Conservation (phyloP, 2,113 vertebrate species). For the Sapayoa aenigma region DNA sequence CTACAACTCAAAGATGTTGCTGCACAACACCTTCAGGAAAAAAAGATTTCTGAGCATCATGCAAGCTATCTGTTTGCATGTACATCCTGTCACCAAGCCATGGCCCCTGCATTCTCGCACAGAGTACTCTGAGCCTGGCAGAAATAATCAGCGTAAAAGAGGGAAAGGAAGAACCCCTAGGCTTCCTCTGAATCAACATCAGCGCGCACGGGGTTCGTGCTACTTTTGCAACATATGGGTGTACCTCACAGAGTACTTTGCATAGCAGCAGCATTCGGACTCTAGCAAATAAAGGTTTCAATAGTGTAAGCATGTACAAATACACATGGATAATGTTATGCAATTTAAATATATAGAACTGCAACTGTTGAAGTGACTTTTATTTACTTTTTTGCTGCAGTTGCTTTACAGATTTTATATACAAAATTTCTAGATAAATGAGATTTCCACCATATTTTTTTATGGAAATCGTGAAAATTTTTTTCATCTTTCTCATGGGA, state of each 20-base stretch:
- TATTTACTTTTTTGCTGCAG: not conserved
- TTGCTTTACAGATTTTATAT: not conserved
- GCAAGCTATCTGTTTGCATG: conserved; percentile 21
- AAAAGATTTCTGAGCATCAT: conserved; percentile 1
- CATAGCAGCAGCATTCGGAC: not conserved
- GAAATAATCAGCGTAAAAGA: conserved; percentile 28
- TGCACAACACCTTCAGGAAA: conserved; percentile 1
- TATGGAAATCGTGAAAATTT: not conserved
- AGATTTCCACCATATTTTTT: not conserved
- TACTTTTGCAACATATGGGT: not conserved
- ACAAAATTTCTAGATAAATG: not conserved
- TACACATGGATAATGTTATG: rapidly evolving
- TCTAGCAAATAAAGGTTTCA: not conserved
- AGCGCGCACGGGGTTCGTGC: not conserved
- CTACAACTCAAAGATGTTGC: conserved; percentile 16
- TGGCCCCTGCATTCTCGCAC: rapidly evolving
- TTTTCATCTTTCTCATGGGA: not conserved
- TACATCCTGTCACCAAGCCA: conserved; percentile 48
- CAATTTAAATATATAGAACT: not conserved
- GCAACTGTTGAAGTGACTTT: not conserved
- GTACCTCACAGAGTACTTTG: not conserved
- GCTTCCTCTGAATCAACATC: conserved; percentile 34
- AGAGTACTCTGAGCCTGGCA: conserved; percentile 42
- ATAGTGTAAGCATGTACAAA: not conserved
- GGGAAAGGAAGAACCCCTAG: conserved; percentile 14